Conservation (phyloP, 2,797 vertebrate genomes). For the Epinephelus coioides region DNA sequence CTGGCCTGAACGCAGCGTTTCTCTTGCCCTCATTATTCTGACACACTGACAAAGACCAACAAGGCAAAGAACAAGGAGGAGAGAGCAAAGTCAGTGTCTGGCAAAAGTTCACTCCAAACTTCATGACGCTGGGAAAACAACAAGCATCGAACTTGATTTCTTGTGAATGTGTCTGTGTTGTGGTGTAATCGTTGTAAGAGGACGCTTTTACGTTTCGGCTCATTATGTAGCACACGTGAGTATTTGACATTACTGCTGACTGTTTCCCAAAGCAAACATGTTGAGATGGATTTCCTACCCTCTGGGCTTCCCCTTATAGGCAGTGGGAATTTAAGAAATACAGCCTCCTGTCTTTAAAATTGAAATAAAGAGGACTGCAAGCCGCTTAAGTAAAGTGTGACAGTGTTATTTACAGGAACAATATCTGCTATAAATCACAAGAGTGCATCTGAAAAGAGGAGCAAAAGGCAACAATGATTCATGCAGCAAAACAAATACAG, state of each 20-base stretch:
- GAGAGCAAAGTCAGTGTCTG: conserved; percentile 78
- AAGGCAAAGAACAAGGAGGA: conserved; percentile 73
- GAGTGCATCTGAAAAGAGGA: background rate
- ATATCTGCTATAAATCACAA: conserved; percentile 4
- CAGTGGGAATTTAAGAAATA: conserved; percentile 2
- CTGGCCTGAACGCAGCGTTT: conserved; percentile 61
- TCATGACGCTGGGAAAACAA: conserved; percentile 30
- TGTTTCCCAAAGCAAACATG: background rate
- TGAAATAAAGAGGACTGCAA: background rate
- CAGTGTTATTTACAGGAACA: conserved; percentile 8
- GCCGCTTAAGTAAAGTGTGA: background rate
- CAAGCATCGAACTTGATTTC: background rate
- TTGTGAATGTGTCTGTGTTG: background rate
- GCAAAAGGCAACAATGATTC: background rate
- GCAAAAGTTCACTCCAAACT: conserved; percentile 70
- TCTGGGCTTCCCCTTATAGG: background rate
- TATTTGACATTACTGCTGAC: conserved; percentile 7
- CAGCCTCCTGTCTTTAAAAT: background rate
- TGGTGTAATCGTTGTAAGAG: background rate
- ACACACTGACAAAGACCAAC: conserved; percentile 79
- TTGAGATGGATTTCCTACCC: background rate
- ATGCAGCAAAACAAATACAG: background rate
- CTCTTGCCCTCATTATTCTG: conserved; percentile 83
- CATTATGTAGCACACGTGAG: background rate
- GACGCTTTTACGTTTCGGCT: conserved; percentile 10